Evolutionary conservation across 2,888 invertebrate species (phyloP), one percentile per base, ranked within the genome.

Genomic region (Crepidodera aurea): DNA sequence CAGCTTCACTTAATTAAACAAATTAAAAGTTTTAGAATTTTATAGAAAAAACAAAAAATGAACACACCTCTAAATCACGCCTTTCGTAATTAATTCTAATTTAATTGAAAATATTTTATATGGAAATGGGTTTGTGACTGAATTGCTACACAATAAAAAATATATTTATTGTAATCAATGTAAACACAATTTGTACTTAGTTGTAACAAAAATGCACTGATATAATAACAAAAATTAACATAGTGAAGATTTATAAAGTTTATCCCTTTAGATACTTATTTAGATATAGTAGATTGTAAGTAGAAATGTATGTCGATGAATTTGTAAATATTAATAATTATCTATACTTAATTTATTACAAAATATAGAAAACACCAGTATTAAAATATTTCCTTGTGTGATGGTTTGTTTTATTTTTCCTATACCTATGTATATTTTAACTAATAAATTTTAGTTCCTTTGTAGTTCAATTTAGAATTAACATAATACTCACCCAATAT

Each of bases 331-430:
- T 48, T 50, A 39, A 57, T 42, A 39, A 44, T 51, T 19, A 39
- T n/a, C 13, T 53, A 53, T 50, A 48, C 48, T 27, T 57, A 48
- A 57, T 57, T 57, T 57, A 57, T 57, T 57, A 57, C 19, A 50
- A 57, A 57, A 57, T 57, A 50, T 27, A 37, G 39, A 57, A 48
- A 15, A 57, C 57, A 39, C 57, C 56, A 57, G 57, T 57, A 57
- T 57, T 57, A 39, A 37, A 57, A 57, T 57, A 48, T 46, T 56
- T 56, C 56, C 18, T 56, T 34, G 56, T 56, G 56, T 56, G 32
- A 37, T 13, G 27, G 12, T 22, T 63, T 56, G 65, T 46, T 60
- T 71, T 67, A 37, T 69, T 69, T 16, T 40, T n/a, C 8, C 7
- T 37, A 12, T 10, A n/a, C n/a, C n/a, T n/a, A n/a, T n/a, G n/a